Base-by-base conservation (phyloP, 2,888 invertebrate genomes). In the Mythimna ferrago region DNA sequence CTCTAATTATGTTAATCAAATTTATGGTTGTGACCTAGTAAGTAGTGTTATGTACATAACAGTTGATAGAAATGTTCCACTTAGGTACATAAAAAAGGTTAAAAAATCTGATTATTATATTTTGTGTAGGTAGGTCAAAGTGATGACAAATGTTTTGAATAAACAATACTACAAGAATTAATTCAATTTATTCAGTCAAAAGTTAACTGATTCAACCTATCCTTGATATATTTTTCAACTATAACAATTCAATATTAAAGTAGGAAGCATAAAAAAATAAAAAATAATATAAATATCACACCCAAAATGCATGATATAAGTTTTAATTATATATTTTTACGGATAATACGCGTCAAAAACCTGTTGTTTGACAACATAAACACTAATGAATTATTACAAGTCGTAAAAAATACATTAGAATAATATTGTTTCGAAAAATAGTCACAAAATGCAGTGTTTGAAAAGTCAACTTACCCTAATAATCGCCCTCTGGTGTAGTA, bases 401-500 rank as follows among this genome's bases (percentile, higher is more conserved):
- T 58, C 62, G 21, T 76, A 81, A 77, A 77, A 81, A 67, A 48
- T 19, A 4, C 56, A 65, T 56, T 44, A 16, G 0, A 53, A 19
- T 56, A 41, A 10, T 56, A 53, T 44, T 56, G 21, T 44, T 64
- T 80, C 1, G 48, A 81, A 41, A 54, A 9, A 38, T 35, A 58
- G 5, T 14, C 14, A 16, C 14, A 54, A 2, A 11, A 1, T 44
- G 5, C 4, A 53, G 51, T 38, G 44, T 1, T 53, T 61, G 2
- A 11, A 48, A 57, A 44, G 21, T 14, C 26, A 76, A 89, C 96
- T 96, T 90, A 97, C 97, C 92, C 97, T 96, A 77, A 97, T 96
- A 81, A 97, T 95, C 76, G 97, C 97, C 80, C 97, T 96, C 87
- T 97, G 97, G 82, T 97, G 97, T 61, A 97, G 94, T 65, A 97